Evolutionary conservation across 2,888 invertebrate genomes (phyloP).

Genomic region (Camponotus fellah): DNA sequence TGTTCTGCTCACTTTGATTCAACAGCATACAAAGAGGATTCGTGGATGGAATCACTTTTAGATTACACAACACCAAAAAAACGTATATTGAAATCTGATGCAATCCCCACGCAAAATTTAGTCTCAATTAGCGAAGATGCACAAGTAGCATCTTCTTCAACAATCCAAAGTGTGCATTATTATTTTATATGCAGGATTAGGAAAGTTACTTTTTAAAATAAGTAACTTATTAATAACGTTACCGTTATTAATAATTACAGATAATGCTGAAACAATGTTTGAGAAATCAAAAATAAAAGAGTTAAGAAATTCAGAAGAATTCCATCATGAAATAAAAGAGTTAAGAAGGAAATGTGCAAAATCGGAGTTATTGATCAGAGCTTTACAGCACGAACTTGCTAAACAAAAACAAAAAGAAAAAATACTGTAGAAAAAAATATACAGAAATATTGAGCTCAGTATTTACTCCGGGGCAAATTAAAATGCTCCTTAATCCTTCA

Average conservation of each 20-base stretch:
- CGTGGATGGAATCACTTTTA: no score
- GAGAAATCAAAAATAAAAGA: neutral
- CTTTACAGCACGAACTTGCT: no score
- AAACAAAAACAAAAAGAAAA: neutral
- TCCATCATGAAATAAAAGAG: neutral
- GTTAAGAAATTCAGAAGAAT: no score
- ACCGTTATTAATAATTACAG: neutral
- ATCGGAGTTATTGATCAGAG: neutral
- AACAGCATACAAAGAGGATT: no score
- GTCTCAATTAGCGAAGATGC: no score
- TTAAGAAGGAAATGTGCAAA: neutral
- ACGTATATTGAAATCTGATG: no score
- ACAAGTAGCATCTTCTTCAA: neutral
- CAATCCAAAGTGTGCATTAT: neutral
- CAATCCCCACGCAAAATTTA: no score
- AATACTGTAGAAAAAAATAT: neutral
- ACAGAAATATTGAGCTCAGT: neutral
- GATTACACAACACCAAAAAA: no score
- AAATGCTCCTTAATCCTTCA: neutral
- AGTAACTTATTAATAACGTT: neutral
- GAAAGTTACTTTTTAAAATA: no score
- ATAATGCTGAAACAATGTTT: neutral
- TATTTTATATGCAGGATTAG: neutral
- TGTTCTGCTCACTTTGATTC: no score
- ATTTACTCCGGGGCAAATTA: neutral